These are phyloP conservation scores for Cheiracanthium punctorium DNA, from an alignment of 2,888 invertebrate species.

Conservation along the genomic window DNA sequence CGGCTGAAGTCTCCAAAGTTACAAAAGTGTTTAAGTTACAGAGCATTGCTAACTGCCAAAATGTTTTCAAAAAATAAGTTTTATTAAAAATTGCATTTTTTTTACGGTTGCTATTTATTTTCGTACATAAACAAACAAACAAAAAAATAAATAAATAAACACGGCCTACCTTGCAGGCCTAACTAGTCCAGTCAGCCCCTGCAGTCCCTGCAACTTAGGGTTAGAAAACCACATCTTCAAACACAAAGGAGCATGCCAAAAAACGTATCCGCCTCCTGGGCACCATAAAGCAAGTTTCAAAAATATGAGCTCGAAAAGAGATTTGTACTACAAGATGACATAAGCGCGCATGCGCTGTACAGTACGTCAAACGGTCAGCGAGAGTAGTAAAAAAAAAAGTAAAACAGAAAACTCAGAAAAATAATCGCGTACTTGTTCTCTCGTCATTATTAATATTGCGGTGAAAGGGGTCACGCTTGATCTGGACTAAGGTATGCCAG, in stretches of 20 bases:
- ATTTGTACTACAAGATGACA: background rate
- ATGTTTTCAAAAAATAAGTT: no score
- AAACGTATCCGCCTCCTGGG: background rate
- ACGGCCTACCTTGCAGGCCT: background rate
- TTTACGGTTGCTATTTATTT: no score
- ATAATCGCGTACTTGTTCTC: conserved; percentile 5
- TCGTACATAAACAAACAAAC: no score
- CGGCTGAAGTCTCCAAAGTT: no score
- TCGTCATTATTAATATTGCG: conserved; percentile 15
- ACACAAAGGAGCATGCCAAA: background rate
- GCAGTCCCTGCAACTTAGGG: background rate
- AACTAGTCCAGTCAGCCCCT: background rate
- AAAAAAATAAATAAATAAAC: background rate
- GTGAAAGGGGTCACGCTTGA: conserved; percentile 4
- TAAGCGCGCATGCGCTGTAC: background rate
- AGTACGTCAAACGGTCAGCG: background rate
- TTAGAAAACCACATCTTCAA: conserved; percentile 6
- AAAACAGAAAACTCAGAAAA: background rate
- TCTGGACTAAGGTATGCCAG: background rate
- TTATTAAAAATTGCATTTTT: no score
- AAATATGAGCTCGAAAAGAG: background rate
- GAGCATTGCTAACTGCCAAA: no score
- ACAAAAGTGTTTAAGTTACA: no score
- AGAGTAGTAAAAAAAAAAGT: background rate
- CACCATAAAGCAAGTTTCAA: conserved; percentile 7